phyloP scores from a whole-genome alignment of 1,140 invertebrate species.

The Anoplolepis gracilipes region DNA sequence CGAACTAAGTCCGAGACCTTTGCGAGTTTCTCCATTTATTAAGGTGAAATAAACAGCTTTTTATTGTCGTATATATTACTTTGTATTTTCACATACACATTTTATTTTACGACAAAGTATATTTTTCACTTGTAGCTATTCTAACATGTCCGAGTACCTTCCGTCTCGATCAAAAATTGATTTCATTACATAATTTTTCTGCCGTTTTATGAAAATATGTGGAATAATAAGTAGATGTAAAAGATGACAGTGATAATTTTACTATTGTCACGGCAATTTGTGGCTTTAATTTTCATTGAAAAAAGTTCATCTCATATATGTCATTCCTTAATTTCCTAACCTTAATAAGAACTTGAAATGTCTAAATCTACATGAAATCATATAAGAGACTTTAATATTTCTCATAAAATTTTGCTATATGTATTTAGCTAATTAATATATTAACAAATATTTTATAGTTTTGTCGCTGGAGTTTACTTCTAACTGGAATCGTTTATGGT shows the following conservation, averaged over 20 bases:
- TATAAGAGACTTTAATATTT: not conserved
- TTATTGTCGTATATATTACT: conserved; percentile 14
- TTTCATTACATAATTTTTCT: conserved; percentile 69
- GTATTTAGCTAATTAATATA: not conserved
- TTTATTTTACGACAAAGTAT: not conserved
- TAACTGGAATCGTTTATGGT: conserved; percentile 89
- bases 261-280: not conserved
- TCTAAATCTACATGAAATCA: not conserved
- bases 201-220: conserved; percentile 68
- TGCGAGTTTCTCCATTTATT: conserved; percentile 91
- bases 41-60: conserved; percentile 86
- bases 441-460: conserved; percentile 85
- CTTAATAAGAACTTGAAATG: not conserved
- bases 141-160: not conserved
- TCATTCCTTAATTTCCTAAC: conserved; percentile 22
- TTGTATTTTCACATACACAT: not conserved
- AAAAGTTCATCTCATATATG: not conserved
- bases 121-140: not conserved
- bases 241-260: not conserved
- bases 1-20: conserved; percentile 84
- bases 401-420: not conserved
- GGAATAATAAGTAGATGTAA: conserved; percentile 8
- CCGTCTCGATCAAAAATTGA: not conserved
- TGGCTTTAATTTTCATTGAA: not conserved
- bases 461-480: conserved; percentile 90